phyloP scores from a whole-genome alignment of 2,113 vertebrate species.

The Pelusios castaneus region DNA sequence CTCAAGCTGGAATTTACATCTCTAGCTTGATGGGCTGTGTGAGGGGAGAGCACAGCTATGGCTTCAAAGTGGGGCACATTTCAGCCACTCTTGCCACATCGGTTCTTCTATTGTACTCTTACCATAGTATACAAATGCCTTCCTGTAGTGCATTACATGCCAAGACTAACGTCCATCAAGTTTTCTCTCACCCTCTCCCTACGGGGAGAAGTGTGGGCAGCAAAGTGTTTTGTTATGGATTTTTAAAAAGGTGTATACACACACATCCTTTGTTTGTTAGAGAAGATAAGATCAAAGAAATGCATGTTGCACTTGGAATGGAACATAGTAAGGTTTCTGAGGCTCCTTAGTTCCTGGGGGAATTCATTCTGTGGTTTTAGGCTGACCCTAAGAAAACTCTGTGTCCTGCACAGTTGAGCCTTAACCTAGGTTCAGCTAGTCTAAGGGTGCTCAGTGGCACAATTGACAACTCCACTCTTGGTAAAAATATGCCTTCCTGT shows the following conservation, averaged over 20 bases:
- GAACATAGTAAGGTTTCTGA: neutral
- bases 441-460: neutral
- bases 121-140: neutral
- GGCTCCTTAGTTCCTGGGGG: neutral
- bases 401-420: neutral
- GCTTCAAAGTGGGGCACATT: neutral
- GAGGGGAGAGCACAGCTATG: neutral
- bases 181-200: neutral
- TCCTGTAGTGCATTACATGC: neutral
- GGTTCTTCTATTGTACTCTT: neutral
- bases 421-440: neutral
- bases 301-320: neutral
- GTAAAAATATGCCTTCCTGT: no score
- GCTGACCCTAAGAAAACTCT: neutral
- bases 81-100: neutral
- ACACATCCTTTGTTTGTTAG: neutral
- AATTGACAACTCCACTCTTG: neutral
- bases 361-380: neutral
- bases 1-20: no score
- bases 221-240: neutral
- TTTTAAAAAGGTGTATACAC: neutral
- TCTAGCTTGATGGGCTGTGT: no score
- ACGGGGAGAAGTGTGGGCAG: neutral
- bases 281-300: neutral
- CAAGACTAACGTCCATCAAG: neutral